These are phyloP conservation scores for Anadara kagoshimensis DNA, from an alignment of 1,140 invertebrate species.

Conservation along the genomic window DNA sequence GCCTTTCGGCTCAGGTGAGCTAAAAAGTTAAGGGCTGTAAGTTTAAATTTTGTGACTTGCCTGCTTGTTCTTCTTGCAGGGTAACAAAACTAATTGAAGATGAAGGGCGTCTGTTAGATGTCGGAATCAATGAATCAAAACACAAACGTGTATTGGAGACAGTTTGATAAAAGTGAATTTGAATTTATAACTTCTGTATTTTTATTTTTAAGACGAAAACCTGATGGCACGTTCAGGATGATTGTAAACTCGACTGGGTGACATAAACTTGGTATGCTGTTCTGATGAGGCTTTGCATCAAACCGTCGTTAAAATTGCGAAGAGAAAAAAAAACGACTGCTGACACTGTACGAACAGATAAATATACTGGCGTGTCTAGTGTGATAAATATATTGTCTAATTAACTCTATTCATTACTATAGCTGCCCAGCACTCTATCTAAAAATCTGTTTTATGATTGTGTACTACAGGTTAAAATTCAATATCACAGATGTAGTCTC, in stretches of 20 bases:
- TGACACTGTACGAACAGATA: neutral
- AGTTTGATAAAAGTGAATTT: no score
- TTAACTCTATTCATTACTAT: no score
- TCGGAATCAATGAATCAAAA: neutral
- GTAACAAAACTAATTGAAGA: constrained; percentile 4
- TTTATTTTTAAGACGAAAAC: no score
- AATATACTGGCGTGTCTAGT: neutral
- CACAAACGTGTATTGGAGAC: constrained; percentile 7
- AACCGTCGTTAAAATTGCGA: constrained; percentile 7
- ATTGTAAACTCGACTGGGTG: constrained; percentile 28
- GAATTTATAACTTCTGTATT: no score
- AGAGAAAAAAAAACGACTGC: constrained; percentile 6
- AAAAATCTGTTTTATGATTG: no score
- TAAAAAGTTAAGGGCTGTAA: neutral
- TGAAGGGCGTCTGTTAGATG: neutral
- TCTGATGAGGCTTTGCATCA: constrained; percentile 9
- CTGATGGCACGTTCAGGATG: no score
- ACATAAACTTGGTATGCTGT: constrained; percentile 32
- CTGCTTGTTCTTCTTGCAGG: neutral
- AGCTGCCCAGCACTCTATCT: no score
- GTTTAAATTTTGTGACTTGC: constrained; percentile 1
- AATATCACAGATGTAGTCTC: no score
- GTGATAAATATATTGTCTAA: no score
- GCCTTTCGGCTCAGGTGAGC: no score
- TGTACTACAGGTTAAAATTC: no score